Evolutionary conservation across 1,140 invertebrate species (phyloP).

Genomic region (Sitodiplosis mosellana): DNA sequence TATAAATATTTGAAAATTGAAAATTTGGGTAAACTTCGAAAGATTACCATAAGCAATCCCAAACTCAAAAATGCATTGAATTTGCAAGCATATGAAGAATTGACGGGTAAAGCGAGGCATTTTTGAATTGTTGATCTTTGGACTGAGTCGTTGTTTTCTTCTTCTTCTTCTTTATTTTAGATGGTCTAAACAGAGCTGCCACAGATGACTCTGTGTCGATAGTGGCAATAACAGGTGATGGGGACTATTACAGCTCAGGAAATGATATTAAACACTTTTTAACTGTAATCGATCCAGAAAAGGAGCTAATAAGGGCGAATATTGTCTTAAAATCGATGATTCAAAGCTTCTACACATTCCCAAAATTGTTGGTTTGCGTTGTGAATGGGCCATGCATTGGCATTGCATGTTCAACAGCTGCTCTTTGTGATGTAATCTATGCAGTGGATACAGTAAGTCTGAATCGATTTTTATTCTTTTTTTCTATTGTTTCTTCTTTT

Average conservation of each 20-base stretch:
- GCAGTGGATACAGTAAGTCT: slow-evolving; percentile 46
- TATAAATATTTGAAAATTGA: slow-evolving; percentile 17
- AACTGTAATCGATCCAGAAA: slow-evolving; percentile 5
- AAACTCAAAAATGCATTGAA: slow-evolving; percentile 63
- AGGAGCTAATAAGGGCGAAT: slow-evolving; percentile 12
- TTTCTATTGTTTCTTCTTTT: neutral
- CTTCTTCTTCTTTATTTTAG: slow-evolving; percentile 3
- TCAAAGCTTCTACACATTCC: slow-evolving; percentile 63
- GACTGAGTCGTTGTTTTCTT: neutral
- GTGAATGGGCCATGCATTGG: slow-evolving; percentile 93
- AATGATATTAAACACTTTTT: slow-evolving; percentile 48
- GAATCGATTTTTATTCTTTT: slow-evolving; percentile 2
- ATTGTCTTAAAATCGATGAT: slow-evolving; percentile 43
- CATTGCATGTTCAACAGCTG: slow-evolving; percentile 62
- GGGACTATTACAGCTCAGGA: slow-evolving; percentile 69
- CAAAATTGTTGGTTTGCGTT: slow-evolving; percentile 72
- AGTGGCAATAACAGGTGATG: slow-evolving; percentile 26
- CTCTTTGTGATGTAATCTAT: slow-evolving; percentile 77
- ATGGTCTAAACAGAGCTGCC: slow-evolving; percentile 11
- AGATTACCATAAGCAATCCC: slow-evolving; percentile 55
- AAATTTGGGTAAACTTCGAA: slow-evolving; percentile 13
- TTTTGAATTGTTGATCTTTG: neutral
- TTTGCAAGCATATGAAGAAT: slow-evolving; percentile 12
- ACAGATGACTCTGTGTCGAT: slow-evolving; percentile 9
- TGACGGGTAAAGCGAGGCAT: slow-evolving; percentile 3